Percentiles rank a stretch among this genome's conserved stretches.
These are phyloP conservation scores for Macquaria ambigua DNA, from an alignment of 2,113 vertebrate species.

Conservation along the genomic window DNA sequence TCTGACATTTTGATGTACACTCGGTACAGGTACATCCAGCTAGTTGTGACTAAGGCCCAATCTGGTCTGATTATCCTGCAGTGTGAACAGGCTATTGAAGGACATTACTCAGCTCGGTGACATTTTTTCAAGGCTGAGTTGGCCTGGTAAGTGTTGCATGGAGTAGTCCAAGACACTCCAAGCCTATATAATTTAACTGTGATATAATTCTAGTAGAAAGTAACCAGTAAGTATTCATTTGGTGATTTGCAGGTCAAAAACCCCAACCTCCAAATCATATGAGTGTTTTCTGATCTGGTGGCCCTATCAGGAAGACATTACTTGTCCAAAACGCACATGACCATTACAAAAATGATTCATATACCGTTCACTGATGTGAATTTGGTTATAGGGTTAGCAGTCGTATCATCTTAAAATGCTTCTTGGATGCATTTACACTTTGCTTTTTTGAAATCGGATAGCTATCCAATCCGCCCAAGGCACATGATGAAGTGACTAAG, in stretches of 20 bases:
- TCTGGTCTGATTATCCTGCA: neutral
- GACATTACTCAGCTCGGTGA: neutral
- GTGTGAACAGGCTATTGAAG: neutral
- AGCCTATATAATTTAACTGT: neutral
- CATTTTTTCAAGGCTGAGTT: neutral
- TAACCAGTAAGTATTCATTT: neutral
- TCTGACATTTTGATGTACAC: neutral
- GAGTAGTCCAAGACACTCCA: neutral
- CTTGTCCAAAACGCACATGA: too few relatives aligned
- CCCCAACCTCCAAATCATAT: neutral
- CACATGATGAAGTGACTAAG: too few relatives aligned
- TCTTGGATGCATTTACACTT: too few relatives aligned
- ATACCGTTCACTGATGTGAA: too few relatives aligned
- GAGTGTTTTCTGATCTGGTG: neutral
- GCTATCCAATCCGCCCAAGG: too few relatives aligned
- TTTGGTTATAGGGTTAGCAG: too few relatives aligned
- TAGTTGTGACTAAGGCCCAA: too few relatives aligned
- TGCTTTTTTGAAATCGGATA: too few relatives aligned
- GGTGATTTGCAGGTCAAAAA: neutral
- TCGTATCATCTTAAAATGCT: too few relatives aligned
- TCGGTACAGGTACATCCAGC: neutral
- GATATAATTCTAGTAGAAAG: neutral
- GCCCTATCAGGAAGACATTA: too few relatives aligned
- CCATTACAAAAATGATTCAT: too few relatives aligned
- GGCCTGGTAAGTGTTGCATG: neutral